Evolutionary conservation across 2,888 invertebrate species (phyloP), one percentile per base, ranked within the genome.

Genomic region (Pocota personata): DNA sequence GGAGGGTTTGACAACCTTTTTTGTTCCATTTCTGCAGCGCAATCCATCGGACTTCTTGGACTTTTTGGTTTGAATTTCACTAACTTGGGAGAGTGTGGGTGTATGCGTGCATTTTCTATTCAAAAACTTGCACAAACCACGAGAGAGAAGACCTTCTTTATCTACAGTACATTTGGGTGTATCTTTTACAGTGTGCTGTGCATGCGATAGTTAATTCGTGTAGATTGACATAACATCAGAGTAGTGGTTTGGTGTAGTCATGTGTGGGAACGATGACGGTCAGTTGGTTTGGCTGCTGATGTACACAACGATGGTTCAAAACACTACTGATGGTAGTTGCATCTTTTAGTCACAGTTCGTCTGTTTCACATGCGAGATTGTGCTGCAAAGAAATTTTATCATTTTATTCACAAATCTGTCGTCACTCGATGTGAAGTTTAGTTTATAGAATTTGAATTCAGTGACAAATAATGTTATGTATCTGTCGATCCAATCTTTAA

Each of bases 341-440:
- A 77, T 86, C 86, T 86, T 82, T 86, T 72, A 86, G 86, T 86
- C 72, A 77, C 52, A 77, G 52, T 77, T 67, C 40, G 72, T 43
- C 48, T 66, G 86, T 77, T 76, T 86, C 76, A 55, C 80, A 84
- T 76, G 84, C 58, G 86, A 77, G 82, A 69, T 86, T 71, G 82
- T 69, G 19, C 55, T 83, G 67, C 46, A 8, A 66, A 57, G 50
- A 40, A 3, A 57, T 35, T 37, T 10, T 19, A 19, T 14, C 8
- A 14, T 58, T 3, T 35, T 3, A 8, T 57, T 57, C 24, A 24
- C 24, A 24, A 24, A 4, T 24, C 4, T 4, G 24, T 10, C 10
- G 24, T 40, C 50, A n/a, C 8, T 40, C 8, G 4, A 43, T 32
- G 32, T 32, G 1, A 19, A 46, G n/a, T 58, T 30, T 12, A 30